Conservation (phyloP, 1,140 invertebrate genomes). For the Dinoponera quadriceps region DNA sequence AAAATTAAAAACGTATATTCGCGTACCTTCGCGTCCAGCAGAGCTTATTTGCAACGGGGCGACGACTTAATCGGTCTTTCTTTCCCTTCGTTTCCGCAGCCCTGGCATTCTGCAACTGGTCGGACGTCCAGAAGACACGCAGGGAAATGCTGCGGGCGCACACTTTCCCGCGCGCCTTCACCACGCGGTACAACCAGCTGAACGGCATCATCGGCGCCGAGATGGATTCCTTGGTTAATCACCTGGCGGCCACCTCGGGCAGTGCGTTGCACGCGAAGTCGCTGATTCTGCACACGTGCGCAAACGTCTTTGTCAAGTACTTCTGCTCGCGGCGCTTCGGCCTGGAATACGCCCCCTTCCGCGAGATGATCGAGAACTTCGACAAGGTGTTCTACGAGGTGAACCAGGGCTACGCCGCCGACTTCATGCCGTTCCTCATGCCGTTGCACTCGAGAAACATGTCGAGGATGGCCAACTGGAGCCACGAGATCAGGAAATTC, state of each 20-base stretch:
- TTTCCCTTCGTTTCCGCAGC: slow-evolving; percentile 87
- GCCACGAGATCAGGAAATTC: slow-evolving; percentile 90
- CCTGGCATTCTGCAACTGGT: slow-evolving; percentile 95
- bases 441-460: slow-evolving; percentile 91
- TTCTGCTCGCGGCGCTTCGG: slow-evolving; percentile 93
- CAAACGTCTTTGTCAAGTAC: slow-evolving; percentile 94
- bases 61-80: not conserved
- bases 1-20: too few species aligned
- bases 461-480: slow-evolving; percentile 89
- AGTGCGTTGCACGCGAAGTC: slow-evolving; percentile 86
- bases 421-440: slow-evolving; percentile 94
- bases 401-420: slow-evolving; percentile 94
- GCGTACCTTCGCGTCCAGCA: too few species aligned
- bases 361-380: slow-evolving; percentile 89
- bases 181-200: slow-evolving; percentile 89
- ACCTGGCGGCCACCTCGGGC: slow-evolving; percentile 81
- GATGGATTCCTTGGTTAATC: slow-evolving; percentile 86
- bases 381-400: slow-evolving; percentile 96
- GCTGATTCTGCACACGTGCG: slow-evolving; percentile 89
- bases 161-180: slow-evolving; percentile 91
- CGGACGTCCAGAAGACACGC: slow-evolving; percentile 91
- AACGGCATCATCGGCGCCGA: slow-evolving; percentile 88
- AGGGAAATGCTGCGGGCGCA: slow-evolving; percentile 92
- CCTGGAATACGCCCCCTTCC: slow-evolving; percentile 88
- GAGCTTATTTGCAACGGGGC: not conserved